Percentiles rank a stretch among this genome's conserved stretches.
Conservation (phyloP, 1,140 invertebrate genomes). For the Camponotus floridanus region DNA sequence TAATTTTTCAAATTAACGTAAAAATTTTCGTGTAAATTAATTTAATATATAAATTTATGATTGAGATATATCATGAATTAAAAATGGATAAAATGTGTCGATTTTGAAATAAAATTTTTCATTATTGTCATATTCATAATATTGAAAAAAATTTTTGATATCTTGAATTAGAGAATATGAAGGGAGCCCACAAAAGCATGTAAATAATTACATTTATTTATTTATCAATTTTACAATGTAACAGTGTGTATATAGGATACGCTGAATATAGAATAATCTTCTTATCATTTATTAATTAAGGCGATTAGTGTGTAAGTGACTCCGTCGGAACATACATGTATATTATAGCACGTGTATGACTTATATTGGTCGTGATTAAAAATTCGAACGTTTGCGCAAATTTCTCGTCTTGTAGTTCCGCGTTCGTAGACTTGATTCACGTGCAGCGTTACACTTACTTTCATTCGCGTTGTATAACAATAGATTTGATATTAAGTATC, state of each 20-base stretch:
- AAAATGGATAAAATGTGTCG: conserved; percentile 1
- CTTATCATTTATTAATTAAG: conserved; percentile 82
- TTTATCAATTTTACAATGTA: conserved; percentile 84
- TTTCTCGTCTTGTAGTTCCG: conserved; percentile 14
- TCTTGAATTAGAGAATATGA: not conserved
- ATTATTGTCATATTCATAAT: not conserved
- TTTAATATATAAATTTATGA: not conserved
- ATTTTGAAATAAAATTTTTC: conserved; percentile 15
- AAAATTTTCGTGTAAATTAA: not conserved
- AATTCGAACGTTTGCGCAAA: conserved; percentile 68
- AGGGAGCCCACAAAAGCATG: not conserved
- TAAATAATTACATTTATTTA: conserved; percentile 85
- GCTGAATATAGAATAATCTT: conserved; percentile 82
- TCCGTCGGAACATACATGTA: conserved; percentile 80
- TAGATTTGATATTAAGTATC: conserved; percentile 69
- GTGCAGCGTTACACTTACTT: conserved; percentile 37
- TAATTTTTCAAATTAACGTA: not conserved
- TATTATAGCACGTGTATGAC: conserved; percentile 80
- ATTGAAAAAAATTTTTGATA: not conserved
- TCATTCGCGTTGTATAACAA: conserved; percentile 53
- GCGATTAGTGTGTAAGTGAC: conserved; percentile 83
- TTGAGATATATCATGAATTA: not conserved
- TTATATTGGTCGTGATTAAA: conserved; percentile 75
- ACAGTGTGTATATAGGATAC: conserved; percentile 82
- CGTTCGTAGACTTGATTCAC: conserved; percentile 45